Conservation (phyloP, 2,888 invertebrate genomes). For the Dugesia japonica region DNA sequence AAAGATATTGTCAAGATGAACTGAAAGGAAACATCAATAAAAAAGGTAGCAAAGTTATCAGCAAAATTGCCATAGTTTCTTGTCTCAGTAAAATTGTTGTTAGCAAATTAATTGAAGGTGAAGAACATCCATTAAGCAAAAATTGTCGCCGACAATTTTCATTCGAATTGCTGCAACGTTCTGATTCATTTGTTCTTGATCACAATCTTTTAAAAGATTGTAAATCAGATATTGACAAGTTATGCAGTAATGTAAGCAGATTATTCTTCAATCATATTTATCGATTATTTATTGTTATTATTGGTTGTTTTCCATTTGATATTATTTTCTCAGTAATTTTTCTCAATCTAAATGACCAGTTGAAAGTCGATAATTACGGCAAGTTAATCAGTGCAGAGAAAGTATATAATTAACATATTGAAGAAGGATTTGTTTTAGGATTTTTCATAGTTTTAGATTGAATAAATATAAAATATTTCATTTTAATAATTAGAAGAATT, state of each 20-base stretch:
- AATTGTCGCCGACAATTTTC: constrained; percentile 70
- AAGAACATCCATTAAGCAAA: not conserved
- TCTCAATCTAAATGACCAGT: too few relatives aligned
- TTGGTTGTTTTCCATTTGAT: too few relatives aligned
- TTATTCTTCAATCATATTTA: too few relatives aligned
- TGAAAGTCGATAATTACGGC: too few relatives aligned
- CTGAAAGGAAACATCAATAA: not conserved
- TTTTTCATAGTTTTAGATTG: too few relatives aligned
- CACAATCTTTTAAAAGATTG: constrained; percentile 43
- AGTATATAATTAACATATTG: too few relatives aligned
- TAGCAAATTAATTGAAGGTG: not conserved
- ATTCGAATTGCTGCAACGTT: constrained; percentile 71
- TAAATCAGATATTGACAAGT: constrained; percentile 38
- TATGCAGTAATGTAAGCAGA: constrained; percentile 39
- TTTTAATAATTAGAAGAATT: too few relatives aligned
- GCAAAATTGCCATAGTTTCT: not conserved
- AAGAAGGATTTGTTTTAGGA: too few relatives aligned
- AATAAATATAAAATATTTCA: too few relatives aligned
- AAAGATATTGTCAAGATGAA: not conserved
- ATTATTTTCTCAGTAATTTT: too few relatives aligned
- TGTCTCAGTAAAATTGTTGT: not conserved
- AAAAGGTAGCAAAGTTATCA: not conserved
- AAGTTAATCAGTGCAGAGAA: too few relatives aligned
- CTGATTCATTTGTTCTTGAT: constrained; percentile 63
- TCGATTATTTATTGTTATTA: too few relatives aligned